Evolutionary conservation across 2,888 invertebrate species (phyloP), one percentile per base, ranked within the genome.

Genomic region (Diploptera punctata): DNA sequence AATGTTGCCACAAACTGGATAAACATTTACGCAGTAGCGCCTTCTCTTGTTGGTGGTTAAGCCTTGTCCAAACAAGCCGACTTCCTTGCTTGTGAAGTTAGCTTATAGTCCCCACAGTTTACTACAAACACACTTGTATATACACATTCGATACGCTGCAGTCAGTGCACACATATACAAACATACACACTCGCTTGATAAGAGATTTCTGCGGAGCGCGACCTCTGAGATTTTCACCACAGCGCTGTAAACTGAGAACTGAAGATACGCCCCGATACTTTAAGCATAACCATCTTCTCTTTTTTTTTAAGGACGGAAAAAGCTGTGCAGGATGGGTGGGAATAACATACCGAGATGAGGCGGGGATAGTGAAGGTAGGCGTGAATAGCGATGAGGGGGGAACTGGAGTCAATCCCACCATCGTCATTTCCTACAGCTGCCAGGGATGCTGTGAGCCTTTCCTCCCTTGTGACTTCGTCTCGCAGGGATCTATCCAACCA

Each of bases 11-110:
- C 71, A 65, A 72, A 54, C 67, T 38, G 49, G 74, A 75, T 76
- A 78, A 78, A 78, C 77, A 77, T 78, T 77, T 77, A 78, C 77
- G 69, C 38, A 71, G 70, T 67, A 62, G 43, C 43, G 26, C 54
- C 71, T 65, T 43, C n/a, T 44, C 70, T 67, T 65, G 70, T 67
- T 71, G 70, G 61, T 68, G 47, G 43, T 62, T 62, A 43, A 69
- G 61, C 43, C 70, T 68, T 70, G 67, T 73, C 73, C 70, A 71
- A 73, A 73, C 73, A 73, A 73, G 47, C 65, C 24, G 62, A 33
- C 52, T 52, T 52, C 49, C 38, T 43, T 24, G 67, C 26, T 38
- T 71, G 52, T 67, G 71, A 71, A 71, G 71, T 52, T 52, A 52
- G 52, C 71, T 71, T 71, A 71, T 67, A 71, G 65, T 71, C 65